Evolutionary conservation across 2,797 vertebrate genomes (phyloP), one percentile per base, ranked within the genome.

Genomic region (Rhinella marina): DNA sequence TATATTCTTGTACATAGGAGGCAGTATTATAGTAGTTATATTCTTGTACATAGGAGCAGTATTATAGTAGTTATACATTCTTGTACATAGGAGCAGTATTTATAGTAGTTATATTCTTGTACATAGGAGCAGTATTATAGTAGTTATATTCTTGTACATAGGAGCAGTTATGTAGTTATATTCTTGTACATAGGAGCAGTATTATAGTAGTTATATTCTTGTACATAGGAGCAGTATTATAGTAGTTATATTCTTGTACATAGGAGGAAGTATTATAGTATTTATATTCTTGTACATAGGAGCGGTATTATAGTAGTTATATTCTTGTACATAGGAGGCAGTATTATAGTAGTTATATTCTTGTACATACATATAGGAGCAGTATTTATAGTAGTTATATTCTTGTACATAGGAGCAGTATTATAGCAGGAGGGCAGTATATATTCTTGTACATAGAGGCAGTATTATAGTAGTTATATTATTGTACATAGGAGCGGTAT

Each of bases 61-160:
- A 62, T 62, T 62, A 62, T 62, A 62, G 61, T 62, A 62, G 61
- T 62, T 62, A 62, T 62, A n/a, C n/a, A 62, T 62, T 62, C 61
- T n/a, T 62, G 61, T 62, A 62, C 10, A 62, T 62, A 62, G 61
- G 21, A 10, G 61, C 61, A 62, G 61, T 62, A 62, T n/a, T 62
- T 62, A 62, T 62, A 62, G 61, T 62, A 62, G 61, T 62, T 62
- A 62, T 62, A 62, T 62, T 59, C 57, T n/a, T 64, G 10, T 64
- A 64, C 3, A 25, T 10, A 64, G 23, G 13, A n/a, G 57, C 16
- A 59, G 57, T 59, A 59, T 59, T 59, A 59, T 59, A 59, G 57
- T 59, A 59, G 57, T 59, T 59, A 59, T 59, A 59, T 59, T 59
- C 57, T 17, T 59, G 57, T 59, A 62, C 10, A 62, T 62, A 62